Evolutionary conservation across 2,797 vertebrate genomes (phyloP), one percentile per base, ranked within the genome.

Genomic region (Cygnus olor): DNA sequence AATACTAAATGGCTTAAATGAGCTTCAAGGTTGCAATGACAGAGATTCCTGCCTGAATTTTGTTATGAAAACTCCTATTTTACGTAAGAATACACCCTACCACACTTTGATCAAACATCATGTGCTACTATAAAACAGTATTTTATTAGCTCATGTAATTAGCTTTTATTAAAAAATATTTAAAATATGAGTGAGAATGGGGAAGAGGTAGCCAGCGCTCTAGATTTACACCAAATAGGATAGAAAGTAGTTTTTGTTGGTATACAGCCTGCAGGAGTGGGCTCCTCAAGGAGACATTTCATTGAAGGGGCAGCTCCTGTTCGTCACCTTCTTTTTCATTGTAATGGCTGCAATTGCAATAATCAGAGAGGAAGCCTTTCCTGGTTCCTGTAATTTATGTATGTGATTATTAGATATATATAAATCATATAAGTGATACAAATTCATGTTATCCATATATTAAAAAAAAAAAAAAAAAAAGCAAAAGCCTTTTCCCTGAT

Each of bases 1-100:
- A 89, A 94, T 96, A 97, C 86, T 71, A 93, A 97, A 83, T 93
- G 90, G 84, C 95, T 97, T 95, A 94, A 97, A 92, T 93, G 73
- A 90, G 40, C 42, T 72, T 88, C 68, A 47, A 79, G 81, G 81
- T 95, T 97, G 87, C 89, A 91, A 77, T 90, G 93, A 68, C 63
- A 89, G 84, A 66, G n/a, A 85, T 91, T 91, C 57, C 87, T 94
- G 95, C 64, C 69, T 89, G 89, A 94, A 57, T 94, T 95, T 95
- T 93, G 95, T 96, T 57, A 83, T 73, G 81, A 96, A 88, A 79
- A 17, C 34, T 92, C 74, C 92, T 80, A 9, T 4, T 94, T 90
- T 69, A 70, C 60, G 74, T 51, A 86, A 58, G 85, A 96, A 53
- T 65, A 54, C 40, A 86, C 82, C 83, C 51, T 90, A 47, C 68